phyloP scores from a whole-genome alignment of 2,888 invertebrate genomes.

The Agrotis puta region DNA sequence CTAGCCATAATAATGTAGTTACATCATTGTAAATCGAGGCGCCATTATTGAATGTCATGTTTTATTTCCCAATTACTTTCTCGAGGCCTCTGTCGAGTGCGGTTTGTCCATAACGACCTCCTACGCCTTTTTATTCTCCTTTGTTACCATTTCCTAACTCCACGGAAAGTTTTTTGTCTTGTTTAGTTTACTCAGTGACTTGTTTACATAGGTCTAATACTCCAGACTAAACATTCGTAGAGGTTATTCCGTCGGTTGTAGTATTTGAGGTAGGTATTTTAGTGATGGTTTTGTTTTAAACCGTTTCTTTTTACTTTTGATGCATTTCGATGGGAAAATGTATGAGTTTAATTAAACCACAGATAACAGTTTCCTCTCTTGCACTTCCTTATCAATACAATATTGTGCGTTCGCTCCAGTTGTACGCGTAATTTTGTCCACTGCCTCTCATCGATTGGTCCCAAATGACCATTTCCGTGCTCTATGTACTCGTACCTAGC shows the following conservation, averaged over 20 bases:
- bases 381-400: conserved; percentile 61
- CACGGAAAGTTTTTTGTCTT: conserved; percentile 36
- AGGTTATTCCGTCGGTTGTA: conserved; percentile 22
- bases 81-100: conserved; percentile 35
- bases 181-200: conserved; percentile 49
- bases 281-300: conserved; percentile 19
- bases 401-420: conserved; percentile 41
- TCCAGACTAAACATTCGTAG: conserved; percentile 54
- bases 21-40: conserved; percentile 43
- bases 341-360: conserved; percentile 54
- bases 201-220: conserved; percentile 54
- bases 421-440: conserved; percentile 48
- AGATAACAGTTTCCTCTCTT: conserved; percentile 66
- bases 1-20: conserved; percentile 51
- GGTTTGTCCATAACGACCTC: conserved; percentile 48
- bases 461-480: conserved; percentile 71
- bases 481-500: conserved; percentile 28
- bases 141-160: conserved; percentile 34
- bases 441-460: conserved; percentile 57
- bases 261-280: conserved; percentile 22
- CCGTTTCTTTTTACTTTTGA: conserved; percentile 21
- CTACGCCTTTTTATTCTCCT: conserved; percentile 54
- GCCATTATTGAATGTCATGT: conserved; percentile 42
- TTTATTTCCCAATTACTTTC: conserved; percentile 60
- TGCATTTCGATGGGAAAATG: conserved; percentile 40